These are phyloP conservation scores for Gadus macrocephalus DNA, from an alignment of 2,113 vertebrate genomes.

Conservation along the genomic window DNA sequence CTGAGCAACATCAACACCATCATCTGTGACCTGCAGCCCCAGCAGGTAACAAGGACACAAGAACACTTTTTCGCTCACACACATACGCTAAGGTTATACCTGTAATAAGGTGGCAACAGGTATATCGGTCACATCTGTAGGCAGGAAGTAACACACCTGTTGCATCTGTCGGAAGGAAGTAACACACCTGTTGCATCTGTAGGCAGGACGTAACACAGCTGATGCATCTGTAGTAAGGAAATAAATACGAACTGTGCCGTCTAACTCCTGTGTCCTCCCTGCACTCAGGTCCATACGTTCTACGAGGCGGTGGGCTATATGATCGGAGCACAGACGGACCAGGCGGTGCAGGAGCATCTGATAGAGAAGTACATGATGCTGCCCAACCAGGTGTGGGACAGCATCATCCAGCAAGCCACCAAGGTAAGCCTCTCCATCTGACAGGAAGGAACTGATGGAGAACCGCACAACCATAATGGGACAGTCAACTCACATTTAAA, in stretches of 20 bases:
- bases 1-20: slow-evolving; percentile 97
- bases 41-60: slow-evolving; percentile 76
- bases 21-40: slow-evolving; percentile 95
- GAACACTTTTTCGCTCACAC: not conserved
- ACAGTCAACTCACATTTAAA: no score
- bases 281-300: slow-evolving; percentile 86
- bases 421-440: slow-evolving; percentile 76
- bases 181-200: no score
- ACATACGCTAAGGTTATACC: not conserved
- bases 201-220: no score
- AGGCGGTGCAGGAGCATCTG: slow-evolving; percentile 89
- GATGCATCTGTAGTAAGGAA: no score
- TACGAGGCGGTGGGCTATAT: slow-evolving; percentile 97
- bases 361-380: slow-evolving; percentile 97
- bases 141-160: no score
- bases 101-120: no score
- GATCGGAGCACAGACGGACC: slow-evolving; percentile 94
- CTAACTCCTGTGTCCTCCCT: not conserved
- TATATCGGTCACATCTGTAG: no score
- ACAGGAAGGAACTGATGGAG: no score
- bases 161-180: no score
- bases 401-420: slow-evolving; percentile 96
- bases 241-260: no score
- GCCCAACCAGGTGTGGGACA: slow-evolving; percentile 97
- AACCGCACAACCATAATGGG: no score